Evolutionary conservation across 2,888 invertebrate genomes (phyloP).

Genomic region (Pachydiplax longipennis): DNA sequence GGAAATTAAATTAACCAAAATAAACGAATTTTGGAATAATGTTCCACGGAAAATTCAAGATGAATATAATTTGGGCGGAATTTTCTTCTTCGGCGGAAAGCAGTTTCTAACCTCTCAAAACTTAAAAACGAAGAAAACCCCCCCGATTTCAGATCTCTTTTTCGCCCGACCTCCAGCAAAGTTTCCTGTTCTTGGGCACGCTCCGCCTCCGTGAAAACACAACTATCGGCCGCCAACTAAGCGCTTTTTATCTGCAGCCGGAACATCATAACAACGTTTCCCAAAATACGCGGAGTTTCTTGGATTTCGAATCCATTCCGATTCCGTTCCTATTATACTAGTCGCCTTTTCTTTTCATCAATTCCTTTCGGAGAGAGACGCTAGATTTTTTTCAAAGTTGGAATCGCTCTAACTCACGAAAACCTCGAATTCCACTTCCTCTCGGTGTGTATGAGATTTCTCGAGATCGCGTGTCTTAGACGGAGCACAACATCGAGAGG

Average conservation of each 20-base stretch:
- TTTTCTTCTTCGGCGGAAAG: too few relatives aligned
- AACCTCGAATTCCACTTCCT: background rate
- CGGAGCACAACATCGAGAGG: background rate
- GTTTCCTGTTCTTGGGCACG: too few relatives aligned
- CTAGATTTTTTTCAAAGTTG: background rate
- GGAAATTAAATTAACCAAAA: too few relatives aligned
- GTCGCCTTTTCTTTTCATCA: background rate
- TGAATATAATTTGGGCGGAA: too few relatives aligned
- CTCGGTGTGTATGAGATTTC: background rate
- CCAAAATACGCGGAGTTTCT: background rate
- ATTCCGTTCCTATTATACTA: background rate
- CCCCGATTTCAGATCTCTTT: too few relatives aligned
- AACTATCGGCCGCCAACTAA: too few relatives aligned
- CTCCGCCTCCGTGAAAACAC: too few relatives aligned
- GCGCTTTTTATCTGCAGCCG: background rate
- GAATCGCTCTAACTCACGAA: constrained; percentile 31
- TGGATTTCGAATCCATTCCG: constrained; percentile 5
- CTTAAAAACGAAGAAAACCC: too few relatives aligned
- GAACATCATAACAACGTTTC: background rate
- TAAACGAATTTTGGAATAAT: too few relatives aligned
- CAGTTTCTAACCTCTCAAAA: too few relatives aligned
- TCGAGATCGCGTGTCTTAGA: constrained; percentile 10
- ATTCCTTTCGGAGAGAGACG: background rate
- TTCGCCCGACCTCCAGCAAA: too few relatives aligned
- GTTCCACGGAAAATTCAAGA: too few relatives aligned